Percentiles rank a stretch among this genome's conserved stretches.
Conservation (phyloP, 1,140 invertebrate genomes). For the Caenorhabditis remanei region DNA sequence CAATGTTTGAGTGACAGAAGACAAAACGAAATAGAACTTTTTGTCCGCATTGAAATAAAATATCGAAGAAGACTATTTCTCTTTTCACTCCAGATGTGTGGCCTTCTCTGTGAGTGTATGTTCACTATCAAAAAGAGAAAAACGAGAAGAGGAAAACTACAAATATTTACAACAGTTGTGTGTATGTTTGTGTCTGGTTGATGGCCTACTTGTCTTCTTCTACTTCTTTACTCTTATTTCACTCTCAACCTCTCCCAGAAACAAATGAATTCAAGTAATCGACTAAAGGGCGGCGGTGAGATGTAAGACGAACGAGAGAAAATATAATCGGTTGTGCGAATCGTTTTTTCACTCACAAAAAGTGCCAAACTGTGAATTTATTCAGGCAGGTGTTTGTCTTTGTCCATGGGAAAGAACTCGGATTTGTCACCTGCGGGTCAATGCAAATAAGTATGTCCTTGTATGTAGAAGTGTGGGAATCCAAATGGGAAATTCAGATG, state of each 20-base stretch:
- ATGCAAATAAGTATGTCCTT: no score
- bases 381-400: no score
- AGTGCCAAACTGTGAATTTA: no score
- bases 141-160: slow-evolving; percentile 14
- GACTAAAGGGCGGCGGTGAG: not conserved
- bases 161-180: slow-evolving; percentile 34
- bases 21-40: no score
- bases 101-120: not conserved
- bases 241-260: not conserved
- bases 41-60: not conserved
- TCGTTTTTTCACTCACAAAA: no score
- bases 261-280: not conserved
- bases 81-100: not conserved
- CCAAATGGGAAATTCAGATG: no score
- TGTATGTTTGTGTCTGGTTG: no score
- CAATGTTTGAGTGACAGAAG: no score
- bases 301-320: not conserved
- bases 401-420: no score
- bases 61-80: not conserved
- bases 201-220: not conserved
- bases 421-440: no score
- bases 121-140: slow-evolving; percentile 17
- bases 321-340: not conserved
- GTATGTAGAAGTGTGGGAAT: no score
- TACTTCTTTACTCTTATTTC: not conserved